phyloP scores from a whole-genome alignment of 2,888 invertebrate species.

The Nemapogon koenigi region DNA sequence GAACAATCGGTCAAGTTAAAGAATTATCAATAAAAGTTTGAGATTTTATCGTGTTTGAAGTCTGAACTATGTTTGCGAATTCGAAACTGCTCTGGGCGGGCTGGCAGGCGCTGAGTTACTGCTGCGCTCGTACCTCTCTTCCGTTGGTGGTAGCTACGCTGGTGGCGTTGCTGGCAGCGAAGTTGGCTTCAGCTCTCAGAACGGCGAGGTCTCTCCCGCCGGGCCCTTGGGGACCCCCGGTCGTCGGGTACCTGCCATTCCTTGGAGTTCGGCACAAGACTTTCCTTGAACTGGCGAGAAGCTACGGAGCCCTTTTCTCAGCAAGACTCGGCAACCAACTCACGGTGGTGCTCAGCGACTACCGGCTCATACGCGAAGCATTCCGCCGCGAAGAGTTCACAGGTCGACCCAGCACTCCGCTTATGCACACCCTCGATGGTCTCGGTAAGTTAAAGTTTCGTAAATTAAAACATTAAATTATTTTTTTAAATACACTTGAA shows the following conservation, averaged over 20 bases:
- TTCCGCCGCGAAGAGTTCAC: conserved; percentile 88
- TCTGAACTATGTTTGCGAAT: conserved; percentile 36
- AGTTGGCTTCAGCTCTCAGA: conserved; percentile 48
- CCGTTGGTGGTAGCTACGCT: conserved; percentile 54
- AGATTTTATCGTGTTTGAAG: neutral
- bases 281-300: conserved; percentile 76
- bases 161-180: conserved; percentile 51
- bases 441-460: conserved; percentile 91
- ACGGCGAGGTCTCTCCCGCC: conserved; percentile 72
- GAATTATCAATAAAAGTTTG: no score
- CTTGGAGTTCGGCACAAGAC: conserved; percentile 80
- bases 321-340: conserved; percentile 82
- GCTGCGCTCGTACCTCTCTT: conserved; percentile 39
- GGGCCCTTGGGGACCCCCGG: conserved; percentile 87
- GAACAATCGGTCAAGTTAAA: neutral
- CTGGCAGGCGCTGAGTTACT: conserved; percentile 50
- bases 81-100: conserved; percentile 64
- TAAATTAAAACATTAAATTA: no score
- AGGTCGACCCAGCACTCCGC: conserved; percentile 85
- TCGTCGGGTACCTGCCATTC: conserved; percentile 84
- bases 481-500: no score
- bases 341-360: conserved; percentile 86
- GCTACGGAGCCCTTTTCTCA: conserved; percentile 84
- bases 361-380: conserved; percentile 83
- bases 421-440: conserved; percentile 85